Conservation (phyloP, 2,888 invertebrate species). For the Orthosia incerta region DNA sequence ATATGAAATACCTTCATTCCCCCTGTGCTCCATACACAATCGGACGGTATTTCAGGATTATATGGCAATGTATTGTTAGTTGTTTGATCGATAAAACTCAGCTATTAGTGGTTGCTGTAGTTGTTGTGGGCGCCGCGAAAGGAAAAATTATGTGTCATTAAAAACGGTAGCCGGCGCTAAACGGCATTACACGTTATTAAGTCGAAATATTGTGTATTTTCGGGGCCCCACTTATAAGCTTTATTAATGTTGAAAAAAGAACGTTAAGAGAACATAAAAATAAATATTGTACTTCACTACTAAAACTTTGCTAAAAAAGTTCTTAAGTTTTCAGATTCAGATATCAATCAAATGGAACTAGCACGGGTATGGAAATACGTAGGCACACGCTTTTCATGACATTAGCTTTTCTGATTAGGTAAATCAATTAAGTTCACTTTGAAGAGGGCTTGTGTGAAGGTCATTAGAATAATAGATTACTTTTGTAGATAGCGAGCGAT, state of each 20-base stretch:
- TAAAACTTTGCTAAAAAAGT: neutral
- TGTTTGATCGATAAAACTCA: conserved; percentile 69
- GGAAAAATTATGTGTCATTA: conserved; percentile 27
- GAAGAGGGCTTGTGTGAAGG: conserved; percentile 53
- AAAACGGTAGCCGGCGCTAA: conserved; percentile 9
- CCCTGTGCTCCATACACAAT: conserved; percentile 40
- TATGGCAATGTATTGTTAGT: conserved; percentile 49
- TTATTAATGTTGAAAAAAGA: neutral
- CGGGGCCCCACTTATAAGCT: neutral
- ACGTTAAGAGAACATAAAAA: neutral
- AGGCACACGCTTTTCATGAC: conserved; percentile 30
- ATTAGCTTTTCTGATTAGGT: conserved; percentile 38
- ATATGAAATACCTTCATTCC: conserved; percentile 68
- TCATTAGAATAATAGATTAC: conserved; percentile 59
- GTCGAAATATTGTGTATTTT: neutral
- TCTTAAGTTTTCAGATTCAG: neutral
- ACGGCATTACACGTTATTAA: neutral
- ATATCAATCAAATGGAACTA: neutral
- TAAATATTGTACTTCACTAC: neutral
- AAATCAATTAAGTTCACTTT: conserved; percentile 45
- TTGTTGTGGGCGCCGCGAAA: conserved; percentile 7
- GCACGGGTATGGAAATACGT: conserved; percentile 2
- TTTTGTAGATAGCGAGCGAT: conserved; percentile 52
- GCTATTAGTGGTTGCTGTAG: conserved; percentile 32
- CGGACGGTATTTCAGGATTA: conserved; percentile 53